Base-by-base conservation (phyloP, 2,113 vertebrate species). In the Cyanistes caeruleus region DNA sequence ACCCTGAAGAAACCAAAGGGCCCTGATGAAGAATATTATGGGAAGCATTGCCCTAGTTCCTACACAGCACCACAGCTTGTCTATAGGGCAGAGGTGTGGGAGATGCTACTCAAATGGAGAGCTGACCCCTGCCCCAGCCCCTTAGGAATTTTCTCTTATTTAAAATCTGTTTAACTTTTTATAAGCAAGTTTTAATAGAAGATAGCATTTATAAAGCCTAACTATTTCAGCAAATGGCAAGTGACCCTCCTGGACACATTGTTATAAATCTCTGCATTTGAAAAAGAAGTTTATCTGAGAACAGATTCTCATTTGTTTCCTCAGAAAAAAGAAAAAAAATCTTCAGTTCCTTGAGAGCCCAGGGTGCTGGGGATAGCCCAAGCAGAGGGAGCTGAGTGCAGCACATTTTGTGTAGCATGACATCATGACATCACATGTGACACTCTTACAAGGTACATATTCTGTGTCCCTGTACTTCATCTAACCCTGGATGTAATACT, bases 391-490 rank as follows among this genome's bases (percentile, higher is more conserved):
- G 17, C 39, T 65, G 41, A 56, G 21, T 41, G 37, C 87, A 89
- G 30, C 12, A 49, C 0, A 0, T 21, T 43, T 37, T 39, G 19
- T 33, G 46, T 35, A 46, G 65, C 33, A 8, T 2, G 33, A 43
- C 0, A 0, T 68, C 22, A 3, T 73, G 35, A 63, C 11, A 35
- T n/a, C 21, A 55, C 7, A 4, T 33, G 11, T 53, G 43, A 55
- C 20, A 5, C 15, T 59, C 68, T 49, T 13, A 55, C 6, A 22
- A 86, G 43, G 30, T n/a, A 60, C 9, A 46, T 55, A 18, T 1
- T 24, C 2, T 46, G 20, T 48, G 33, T 60, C 60, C 10, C 67
- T 46, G 39, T 28, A 49, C 35, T 75, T 58, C 39, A 23, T 30
- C 48, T 64, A 55, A 60, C 27, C 28, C 15, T 83, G 44, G 9